Base-by-base conservation (phyloP, 2,113 vertebrate genomes). In the Muntiacus muntjak region DNA sequence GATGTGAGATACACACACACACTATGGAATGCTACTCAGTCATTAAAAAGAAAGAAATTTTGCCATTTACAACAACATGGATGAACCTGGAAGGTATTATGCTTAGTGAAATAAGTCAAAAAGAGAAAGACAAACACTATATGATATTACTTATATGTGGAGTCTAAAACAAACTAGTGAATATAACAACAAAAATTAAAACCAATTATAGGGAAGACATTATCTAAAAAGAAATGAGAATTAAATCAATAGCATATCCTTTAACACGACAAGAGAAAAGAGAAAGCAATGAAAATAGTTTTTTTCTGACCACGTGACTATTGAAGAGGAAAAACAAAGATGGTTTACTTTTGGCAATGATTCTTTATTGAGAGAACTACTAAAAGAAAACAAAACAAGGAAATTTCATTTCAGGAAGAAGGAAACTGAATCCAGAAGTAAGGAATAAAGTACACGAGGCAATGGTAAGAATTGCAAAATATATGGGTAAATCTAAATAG, bases 401-500 rank as follows among this genome's bases (percentile, higher is more conserved):
- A 87, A 83, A 92, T 33, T n/a, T 58, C 55, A 94, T 94, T 82
- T 87, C 58, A 97, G 50, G 74, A 97, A 90, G 62, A 89, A 84
- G 43, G 23, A 95, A 93, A 93, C 17, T 67, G 45, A 92, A 82
- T 96, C 86, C 50, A 96, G 30, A 54, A 91, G 36, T 52, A 90
- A 91, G 33, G 58, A 71, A 74, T 71, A 84, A 88, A 62, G 78
- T 30, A 57, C 17, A 88, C 83, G 76, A 54, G 92, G 43, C 45
- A 84, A 62, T 43, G n/a, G 30, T 62, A 36, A 93, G 50, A 89
- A 95, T 1, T 58, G 36, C 50, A 82, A 86, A 62, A 47, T 25
- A 78, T 33, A 26, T 57, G 25, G 71, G 23, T 93, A 57, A 96
- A 91, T 64, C 57, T 85, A 91, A 91, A 85, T 8, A 93, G 60